These are phyloP conservation scores for Toxonevra muliebris DNA, from an alignment of 2,888 invertebrate species.

Conservation along the genomic window DNA sequence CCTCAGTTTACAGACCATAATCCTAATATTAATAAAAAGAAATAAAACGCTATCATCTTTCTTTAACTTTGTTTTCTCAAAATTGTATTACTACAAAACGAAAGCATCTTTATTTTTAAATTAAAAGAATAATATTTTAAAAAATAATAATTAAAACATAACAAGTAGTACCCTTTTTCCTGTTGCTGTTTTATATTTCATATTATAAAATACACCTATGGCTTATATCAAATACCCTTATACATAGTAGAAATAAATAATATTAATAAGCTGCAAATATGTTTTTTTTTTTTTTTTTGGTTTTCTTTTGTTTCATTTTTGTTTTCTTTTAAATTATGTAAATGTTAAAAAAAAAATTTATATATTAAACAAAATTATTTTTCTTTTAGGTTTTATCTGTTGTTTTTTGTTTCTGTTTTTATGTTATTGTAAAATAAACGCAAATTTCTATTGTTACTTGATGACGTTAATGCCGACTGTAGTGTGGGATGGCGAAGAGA, in stretches of 20 bases:
- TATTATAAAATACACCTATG: slow-evolving; percentile 22
- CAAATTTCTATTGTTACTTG: slow-evolving; percentile 6
- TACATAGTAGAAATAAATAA: slow-evolving; percentile 20
- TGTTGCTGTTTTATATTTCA: slow-evolving; percentile 25
- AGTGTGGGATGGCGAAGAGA: background rate
- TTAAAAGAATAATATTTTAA: too few relatives aligned
- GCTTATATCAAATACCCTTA: slow-evolving; percentile 29
- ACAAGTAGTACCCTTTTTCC: background rate
- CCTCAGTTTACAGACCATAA: too few relatives aligned
- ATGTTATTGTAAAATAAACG: slow-evolving; percentile 20
- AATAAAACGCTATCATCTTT: too few relatives aligned
- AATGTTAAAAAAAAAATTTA: too few relatives aligned
- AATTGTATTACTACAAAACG: too few relatives aligned
- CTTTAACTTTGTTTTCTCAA: too few relatives aligned
- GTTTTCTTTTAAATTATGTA: too few relatives aligned
- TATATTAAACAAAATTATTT: background rate
- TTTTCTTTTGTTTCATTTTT: background rate
- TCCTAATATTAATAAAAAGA: too few relatives aligned
- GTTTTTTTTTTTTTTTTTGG: background rate
- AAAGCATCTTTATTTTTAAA: too few relatives aligned
- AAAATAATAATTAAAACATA: too few relatives aligned
- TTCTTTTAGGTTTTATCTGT: background rate
- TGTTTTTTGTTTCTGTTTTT: background rate
- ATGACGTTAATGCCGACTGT: slow-evolving; percentile 9
- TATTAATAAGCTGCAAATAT: slow-evolving; percentile 14